Base-by-base conservation (phyloP, 2,888 invertebrate species). In the Girardia tigrina region DNA sequence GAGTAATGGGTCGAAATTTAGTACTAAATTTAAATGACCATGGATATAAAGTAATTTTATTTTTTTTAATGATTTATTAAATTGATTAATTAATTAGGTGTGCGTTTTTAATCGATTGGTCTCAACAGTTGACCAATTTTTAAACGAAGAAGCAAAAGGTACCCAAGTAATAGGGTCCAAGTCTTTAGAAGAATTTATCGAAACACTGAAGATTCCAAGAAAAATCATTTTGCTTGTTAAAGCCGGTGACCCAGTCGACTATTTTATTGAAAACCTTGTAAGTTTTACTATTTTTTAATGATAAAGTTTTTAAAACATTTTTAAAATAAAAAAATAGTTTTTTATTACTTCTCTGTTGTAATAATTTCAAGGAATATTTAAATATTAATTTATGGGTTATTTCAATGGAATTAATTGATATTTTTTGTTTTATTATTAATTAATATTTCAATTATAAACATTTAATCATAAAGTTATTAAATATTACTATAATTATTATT, bases 1-100 rank as follows among this genome's bases (percentile, higher is more conserved):
- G 98, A 78, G 98, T 98, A 0, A 98, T 99, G 98, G 98, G 98
- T 42, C 98, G 98, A 86, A 98, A 98, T 86, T 87, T 99, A 73
- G 94, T 98, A 79, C 87, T 98, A 72, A 98, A 98, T 84, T 98
- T 98, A 94, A 92, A 97, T 82, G 95, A 95, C 81, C 92, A 97
- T 85, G 95, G 94, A n/a, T 98, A 92, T 86, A n/a, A n/a, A n/a
- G n/a, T n/a, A n/a, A n/a, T 16, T 42, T 42, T 76, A 0, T 36
- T n/a, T 70, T 74, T 14, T 8, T 28, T 4, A 28, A 73, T 23
- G 0, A 29, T 75, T 70, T 70, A 20, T 8, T 70, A 6, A 70
- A 20, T n/a, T 78, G 16, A 16, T 16, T 70, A 16, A 23, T 80
- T 84, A 84, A 77, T 77, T 79, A 77, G 86, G 86, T 87, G 26